phyloP scores from a whole-genome alignment of 92 coral and sea anemone genomes.

The Palythoa grandiflora region DNA sequence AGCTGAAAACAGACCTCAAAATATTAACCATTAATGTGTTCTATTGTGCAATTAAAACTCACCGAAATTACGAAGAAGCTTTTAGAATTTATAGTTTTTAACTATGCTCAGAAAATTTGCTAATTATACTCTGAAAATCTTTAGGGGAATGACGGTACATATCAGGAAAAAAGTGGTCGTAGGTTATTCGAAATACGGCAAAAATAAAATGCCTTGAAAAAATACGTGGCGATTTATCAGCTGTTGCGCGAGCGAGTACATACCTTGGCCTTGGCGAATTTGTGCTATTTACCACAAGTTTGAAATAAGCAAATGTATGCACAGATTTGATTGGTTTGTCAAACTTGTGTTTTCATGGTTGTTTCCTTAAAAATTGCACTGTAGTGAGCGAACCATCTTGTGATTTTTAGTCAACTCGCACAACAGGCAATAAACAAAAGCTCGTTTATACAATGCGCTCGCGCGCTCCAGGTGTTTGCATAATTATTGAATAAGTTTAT shows the following conservation, averaged over 20 bases:
- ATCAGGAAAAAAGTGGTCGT: background rate
- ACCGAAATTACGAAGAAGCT: background rate
- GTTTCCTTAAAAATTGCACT: too few relatives aligned
- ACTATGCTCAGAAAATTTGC: background rate
- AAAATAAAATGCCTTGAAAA: background rate
- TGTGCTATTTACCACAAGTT: background rate
- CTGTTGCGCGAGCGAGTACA: background rate
- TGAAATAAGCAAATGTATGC: too few relatives aligned
- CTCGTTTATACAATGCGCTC: background rate
- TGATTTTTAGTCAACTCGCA: background rate
- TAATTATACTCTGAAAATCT: background rate
- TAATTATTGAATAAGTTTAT: background rate
- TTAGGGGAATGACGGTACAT: background rate
- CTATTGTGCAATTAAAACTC: background rate
- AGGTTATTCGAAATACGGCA: background rate
- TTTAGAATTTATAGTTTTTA: background rate
- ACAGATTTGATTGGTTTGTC: background rate
- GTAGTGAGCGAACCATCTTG: too few relatives aligned
- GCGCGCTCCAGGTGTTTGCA: constrained; percentile 30
- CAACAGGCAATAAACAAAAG: background rate
- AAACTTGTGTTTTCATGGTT: background rate
- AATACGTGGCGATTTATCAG: background rate
- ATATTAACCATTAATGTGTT: constrained; percentile 4
- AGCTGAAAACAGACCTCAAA: constrained; percentile 7
- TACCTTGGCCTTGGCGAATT: background rate